Percentiles rank a stretch among this genome's conserved stretches.
phyloP scores from a whole-genome alignment of 2,113 vertebrate genomes.

The Canis aureus region DNA sequence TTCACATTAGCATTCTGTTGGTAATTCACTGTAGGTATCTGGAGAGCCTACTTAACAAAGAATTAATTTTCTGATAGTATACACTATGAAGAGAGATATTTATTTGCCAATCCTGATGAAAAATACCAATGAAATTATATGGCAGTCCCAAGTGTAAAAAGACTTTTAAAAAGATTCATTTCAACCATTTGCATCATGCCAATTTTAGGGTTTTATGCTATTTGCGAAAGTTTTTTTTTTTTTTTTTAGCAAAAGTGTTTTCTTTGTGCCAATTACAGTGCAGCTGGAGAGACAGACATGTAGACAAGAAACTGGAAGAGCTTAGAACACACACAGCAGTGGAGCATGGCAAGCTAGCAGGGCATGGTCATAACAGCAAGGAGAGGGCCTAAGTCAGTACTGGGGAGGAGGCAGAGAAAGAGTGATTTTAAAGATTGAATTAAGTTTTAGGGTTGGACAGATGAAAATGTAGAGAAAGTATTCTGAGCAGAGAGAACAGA shows the following conservation, averaged over 20 bases:
- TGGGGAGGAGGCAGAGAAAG: no score
- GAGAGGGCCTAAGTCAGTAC: not conserved
- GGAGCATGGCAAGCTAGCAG: not conserved
- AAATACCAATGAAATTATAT: not conserved
- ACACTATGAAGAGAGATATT: not conserved
- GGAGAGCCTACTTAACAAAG: slow-evolving; percentile 11
- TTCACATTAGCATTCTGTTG: not conserved
- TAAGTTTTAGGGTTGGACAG: not conserved
- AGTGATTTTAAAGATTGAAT: not conserved
- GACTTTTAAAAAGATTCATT: not conserved
- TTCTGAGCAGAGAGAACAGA: not conserved
- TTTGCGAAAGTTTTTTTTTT: not conserved
- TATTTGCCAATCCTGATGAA: slow-evolving; percentile 1
- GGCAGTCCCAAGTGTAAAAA: not conserved
- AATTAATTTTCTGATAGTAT: slow-evolving; percentile 24
- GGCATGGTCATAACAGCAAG: not conserved
- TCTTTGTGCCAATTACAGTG: not conserved
- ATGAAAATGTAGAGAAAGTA: not conserved
- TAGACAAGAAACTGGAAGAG: not conserved
- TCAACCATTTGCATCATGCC: not conserved
- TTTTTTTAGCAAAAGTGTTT: not conserved
- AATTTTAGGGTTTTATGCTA: not conserved
- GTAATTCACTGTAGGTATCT: not conserved
- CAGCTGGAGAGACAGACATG: not conserved
- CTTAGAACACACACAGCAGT: not conserved